Conservation (phyloP, 2,888 invertebrate genomes). For the Silvanus unidentatus region DNA sequence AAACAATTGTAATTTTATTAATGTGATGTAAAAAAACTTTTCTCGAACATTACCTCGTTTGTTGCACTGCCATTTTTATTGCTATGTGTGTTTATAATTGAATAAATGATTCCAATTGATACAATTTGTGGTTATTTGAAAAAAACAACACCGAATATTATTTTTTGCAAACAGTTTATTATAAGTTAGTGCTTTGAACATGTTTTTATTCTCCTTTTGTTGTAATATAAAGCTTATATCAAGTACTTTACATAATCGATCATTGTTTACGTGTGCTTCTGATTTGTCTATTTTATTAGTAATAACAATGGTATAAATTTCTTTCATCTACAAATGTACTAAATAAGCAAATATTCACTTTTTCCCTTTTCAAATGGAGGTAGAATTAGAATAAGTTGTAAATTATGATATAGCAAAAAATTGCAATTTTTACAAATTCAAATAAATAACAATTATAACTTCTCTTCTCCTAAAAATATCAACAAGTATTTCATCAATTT, state of each 20-base stretch:
- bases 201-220: background rate
- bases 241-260: constrained; percentile 7
- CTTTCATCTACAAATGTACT: constrained; percentile 1
- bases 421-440: background rate
- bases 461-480: background rate
- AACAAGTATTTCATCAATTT: constrained; percentile 1
- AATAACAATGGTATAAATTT: constrained; percentile 21
- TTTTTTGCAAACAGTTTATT: constrained; percentile 6
- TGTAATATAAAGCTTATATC: constrained; percentile 4
- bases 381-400: background rate
- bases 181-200: constrained; percentile 7
- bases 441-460: constrained; percentile 3
- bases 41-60: too few species aligned
- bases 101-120: background rate
- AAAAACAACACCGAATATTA: background rate
- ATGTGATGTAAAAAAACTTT: too few species aligned
- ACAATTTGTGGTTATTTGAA: background rate
- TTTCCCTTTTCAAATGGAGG: background rate
- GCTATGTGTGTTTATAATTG: too few species aligned
- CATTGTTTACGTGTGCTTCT: constrained; percentile 18
- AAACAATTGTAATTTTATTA: too few species aligned
- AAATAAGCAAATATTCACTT: background rate
- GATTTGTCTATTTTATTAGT: constrained; percentile 22
- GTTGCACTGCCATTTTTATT: too few species aligned
- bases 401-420: background rate